phyloP scores from a whole-genome alignment of 2,797 vertebrate genomes.

The Myiotriccus ornatus region DNA sequence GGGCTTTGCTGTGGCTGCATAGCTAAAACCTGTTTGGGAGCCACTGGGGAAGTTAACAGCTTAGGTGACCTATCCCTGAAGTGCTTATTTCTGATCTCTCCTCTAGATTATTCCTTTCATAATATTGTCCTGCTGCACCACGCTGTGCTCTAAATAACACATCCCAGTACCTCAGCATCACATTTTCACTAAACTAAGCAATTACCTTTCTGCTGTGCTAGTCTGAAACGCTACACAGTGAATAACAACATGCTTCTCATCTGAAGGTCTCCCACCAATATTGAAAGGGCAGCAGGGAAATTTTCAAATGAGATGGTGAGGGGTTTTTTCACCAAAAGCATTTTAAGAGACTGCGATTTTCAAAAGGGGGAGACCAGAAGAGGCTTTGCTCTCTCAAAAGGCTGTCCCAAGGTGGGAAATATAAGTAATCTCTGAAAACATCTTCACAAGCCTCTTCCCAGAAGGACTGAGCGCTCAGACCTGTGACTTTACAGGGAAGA shows the following conservation, averaged over 20 bases:
- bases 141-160: conserved; percentile 37
- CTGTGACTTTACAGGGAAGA: not conserved
- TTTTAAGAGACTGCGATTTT: not conserved
- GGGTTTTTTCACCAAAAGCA: not conserved
- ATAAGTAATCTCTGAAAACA: not conserved
- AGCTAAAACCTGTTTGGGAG: not conserved
- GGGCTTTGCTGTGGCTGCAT: not conserved
- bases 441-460: not conserved
- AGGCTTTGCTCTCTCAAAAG: not conserved
- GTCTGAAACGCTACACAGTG: not conserved
- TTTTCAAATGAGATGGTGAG: not conserved
- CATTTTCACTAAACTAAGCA: conserved; percentile 25
- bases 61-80: not conserved
- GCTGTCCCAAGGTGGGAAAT: not conserved
- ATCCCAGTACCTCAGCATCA: not conserved
- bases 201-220: conserved; percentile 20
- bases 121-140: not conserved
- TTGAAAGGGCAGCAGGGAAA: not conserved
- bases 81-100: not conserved
- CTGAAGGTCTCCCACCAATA: not conserved
- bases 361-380: not conserved
- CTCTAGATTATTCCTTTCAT: conserved; percentile 24
- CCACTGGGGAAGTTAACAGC: not conserved
- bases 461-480: not conserved
- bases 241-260: not conserved